phyloP scores from a whole-genome alignment of 2,797 vertebrate species.

The Prionace glauca region DNA sequence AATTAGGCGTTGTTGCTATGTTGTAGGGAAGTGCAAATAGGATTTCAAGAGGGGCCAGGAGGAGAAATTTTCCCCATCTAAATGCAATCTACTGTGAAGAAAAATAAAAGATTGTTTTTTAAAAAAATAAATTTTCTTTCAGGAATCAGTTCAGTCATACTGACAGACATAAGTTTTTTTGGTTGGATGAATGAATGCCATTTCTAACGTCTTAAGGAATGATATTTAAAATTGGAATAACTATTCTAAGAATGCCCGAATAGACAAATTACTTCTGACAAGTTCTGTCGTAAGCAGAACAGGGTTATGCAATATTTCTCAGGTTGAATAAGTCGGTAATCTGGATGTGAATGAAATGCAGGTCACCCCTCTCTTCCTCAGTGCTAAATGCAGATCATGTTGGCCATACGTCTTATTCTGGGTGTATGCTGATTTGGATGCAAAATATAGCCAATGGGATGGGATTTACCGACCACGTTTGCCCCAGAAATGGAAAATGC shows the following conservation, averaged over 20 bases:
- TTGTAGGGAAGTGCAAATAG: background rate
- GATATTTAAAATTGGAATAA: background rate
- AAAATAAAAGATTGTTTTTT: background rate
- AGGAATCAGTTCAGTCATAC: background rate
- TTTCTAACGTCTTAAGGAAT: background rate
- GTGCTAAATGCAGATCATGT: background rate
- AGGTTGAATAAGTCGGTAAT: background rate
- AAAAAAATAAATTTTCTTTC: background rate
- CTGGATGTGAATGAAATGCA: background rate
- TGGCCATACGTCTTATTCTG: background rate
- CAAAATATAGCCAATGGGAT: background rate
- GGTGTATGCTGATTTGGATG: background rate
- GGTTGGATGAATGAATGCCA: background rate
- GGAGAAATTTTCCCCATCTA: background rate
- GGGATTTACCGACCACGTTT: too few species aligned
- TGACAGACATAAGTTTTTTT: background rate
- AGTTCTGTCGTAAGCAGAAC: background rate
- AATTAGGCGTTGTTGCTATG: background rate
- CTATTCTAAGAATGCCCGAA: background rate
- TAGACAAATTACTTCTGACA: background rate
- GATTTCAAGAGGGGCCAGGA: background rate
- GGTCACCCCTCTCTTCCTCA: background rate
- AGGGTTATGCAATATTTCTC: background rate
- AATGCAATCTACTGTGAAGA: background rate
- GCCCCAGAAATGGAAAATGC: too few species aligned